These are phyloP conservation scores for Takifugu rubripes DNA, from an alignment of 2,797 vertebrate genomes.

Conservation along the genomic window DNA sequence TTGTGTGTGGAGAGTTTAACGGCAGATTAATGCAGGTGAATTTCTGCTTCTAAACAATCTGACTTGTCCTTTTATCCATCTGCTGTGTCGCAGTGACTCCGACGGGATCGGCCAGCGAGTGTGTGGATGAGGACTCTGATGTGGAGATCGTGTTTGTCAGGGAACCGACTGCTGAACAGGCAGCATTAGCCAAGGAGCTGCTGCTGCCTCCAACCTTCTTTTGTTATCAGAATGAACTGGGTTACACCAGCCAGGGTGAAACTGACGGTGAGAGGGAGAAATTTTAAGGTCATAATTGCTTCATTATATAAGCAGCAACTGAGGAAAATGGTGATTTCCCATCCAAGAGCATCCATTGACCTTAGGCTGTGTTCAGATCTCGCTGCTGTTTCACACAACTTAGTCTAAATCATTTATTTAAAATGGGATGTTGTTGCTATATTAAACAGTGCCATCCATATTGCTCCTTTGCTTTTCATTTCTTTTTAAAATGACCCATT, in stretches of 20 bases:
- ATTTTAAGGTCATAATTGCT: no score
- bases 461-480: no score
- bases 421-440: no score
- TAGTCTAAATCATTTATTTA: no score
- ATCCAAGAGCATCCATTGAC: no score
- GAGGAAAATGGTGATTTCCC: background rate
- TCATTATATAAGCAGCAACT: no score
- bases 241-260: conserved; percentile 86
- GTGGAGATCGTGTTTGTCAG: conserved; percentile 84
- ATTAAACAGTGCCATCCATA: no score
- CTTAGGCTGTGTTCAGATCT: no score
- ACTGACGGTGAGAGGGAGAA: conserved; percentile 81
- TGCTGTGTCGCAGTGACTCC: conserved; percentile 47
- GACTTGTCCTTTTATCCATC: conserved; percentile 12
- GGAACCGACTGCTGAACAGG: conserved; percentile 86
- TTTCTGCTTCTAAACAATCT: conserved; percentile 2
- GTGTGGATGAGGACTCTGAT: conserved; percentile 61
- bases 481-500: no score
- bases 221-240: conserved; percentile 91
- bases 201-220: conserved; percentile 91
- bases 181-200: conserved; percentile 81
- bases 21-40: conserved; percentile 14
- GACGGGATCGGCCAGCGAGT: conserved; percentile 33
- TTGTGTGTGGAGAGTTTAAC: conserved; percentile 58
- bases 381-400: no score